phyloP scores from a whole-genome alignment of 2,797 vertebrate species.

The Lithobates pipiens region DNA sequence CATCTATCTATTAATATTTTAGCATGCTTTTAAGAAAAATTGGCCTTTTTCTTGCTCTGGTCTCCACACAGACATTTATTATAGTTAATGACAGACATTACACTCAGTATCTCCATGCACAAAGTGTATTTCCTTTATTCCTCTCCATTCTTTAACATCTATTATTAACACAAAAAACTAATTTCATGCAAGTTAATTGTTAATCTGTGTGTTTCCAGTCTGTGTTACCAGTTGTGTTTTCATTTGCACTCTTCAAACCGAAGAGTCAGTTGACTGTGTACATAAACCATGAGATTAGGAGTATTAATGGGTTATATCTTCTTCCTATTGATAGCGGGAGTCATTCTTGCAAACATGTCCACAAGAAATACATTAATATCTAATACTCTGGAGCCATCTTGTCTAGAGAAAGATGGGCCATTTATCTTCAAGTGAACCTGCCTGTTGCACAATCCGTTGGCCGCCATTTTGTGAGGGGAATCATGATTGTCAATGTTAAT shows the following conservation, averaged over 20 bases:
- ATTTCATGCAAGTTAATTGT: conserved; percentile 65
- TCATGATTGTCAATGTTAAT: neutral
- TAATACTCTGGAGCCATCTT: conserved; percentile 29
- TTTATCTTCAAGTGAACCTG: neutral
- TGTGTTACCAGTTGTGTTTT: conserved; percentile 61
- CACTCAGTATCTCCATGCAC: conserved; percentile 62
- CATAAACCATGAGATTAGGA: conserved; percentile 41
- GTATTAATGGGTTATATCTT: conserved; percentile 30
- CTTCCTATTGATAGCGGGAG: conserved; percentile 24
- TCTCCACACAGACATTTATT: conserved; percentile 75
- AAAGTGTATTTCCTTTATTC: conserved; percentile 69
- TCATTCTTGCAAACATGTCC: conserved; percentile 29
- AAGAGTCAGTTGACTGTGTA: conserved; percentile 21
- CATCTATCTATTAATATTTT: conserved; percentile 86
- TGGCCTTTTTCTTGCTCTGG: conserved; percentile 74
- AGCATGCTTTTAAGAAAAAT: conserved; percentile 86
- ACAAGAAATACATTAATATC: conserved; percentile 23
- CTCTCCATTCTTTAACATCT: conserved; percentile 70
- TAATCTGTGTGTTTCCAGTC: conserved; percentile 62
- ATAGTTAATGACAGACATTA: conserved; percentile 73
- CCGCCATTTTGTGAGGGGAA: neutral
- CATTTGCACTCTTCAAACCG: conserved; percentile 12
- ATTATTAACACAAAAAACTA: conserved; percentile 70
- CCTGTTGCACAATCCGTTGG: neutral
- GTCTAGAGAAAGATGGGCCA: conserved; percentile 15